phyloP scores from a whole-genome alignment of 2,113 vertebrate species.

The Brachirus orientalis region DNA sequence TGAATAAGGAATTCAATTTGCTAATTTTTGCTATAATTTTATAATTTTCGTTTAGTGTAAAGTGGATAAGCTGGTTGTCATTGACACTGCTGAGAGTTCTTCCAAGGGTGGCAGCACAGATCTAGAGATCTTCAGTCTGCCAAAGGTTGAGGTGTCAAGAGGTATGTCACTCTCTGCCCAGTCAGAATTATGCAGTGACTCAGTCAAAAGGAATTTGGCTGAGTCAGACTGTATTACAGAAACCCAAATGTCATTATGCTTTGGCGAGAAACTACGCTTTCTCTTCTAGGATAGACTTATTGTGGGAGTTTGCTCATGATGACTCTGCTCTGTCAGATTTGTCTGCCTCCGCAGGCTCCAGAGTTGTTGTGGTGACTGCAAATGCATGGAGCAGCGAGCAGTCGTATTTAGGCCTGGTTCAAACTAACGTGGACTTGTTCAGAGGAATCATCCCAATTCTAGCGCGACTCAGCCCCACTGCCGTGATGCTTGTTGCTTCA shows the following conservation, averaged over 20 bases:
- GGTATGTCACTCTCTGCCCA: conserved; percentile 73
- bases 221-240: conserved; percentile 13
- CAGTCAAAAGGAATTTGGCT: neutral
- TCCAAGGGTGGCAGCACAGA: conserved; percentile 90
- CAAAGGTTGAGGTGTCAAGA: conserved; percentile 91
- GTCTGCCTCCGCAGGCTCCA: conserved; percentile 86
- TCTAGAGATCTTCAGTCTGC: conserved; percentile 91
- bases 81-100: conserved; percentile 88
- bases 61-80: conserved; percentile 90
- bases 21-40: neutral
- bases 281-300: neutral
- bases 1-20: too few relatives aligned
- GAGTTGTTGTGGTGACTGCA: conserved; percentile 89
- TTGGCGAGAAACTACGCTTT: neutral
- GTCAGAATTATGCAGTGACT: neutral
- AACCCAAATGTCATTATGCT: rapidly evolving
- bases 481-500: conserved; percentile 90
- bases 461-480: conserved; percentile 83
- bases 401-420: conserved; percentile 89
- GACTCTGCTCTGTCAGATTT: conserved; percentile 82
- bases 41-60: conserved; percentile 74
- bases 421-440: conserved; percentile 93
- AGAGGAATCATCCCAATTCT: conserved; percentile 86
- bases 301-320: neutral
- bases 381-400: conserved; percentile 91